A percentile compares a stretch with the other conserved stretches of the same genome.
These are phyloP conservation scores for rabbit (Oryctolagus cuniculus) DNA, from an alignment of 2,113 vertebrate genomes.

Conservation along the genomic window mOryCun1.1 NC_091453.1:102274001-102274500, in stretches of 20 bases:
- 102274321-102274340: constrained; percentile 49
- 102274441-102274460: constrained; percentile 17
- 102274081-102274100: constrained; percentile 37
- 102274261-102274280: constrained; percentile 72
- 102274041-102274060: constrained; percentile 74
- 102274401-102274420: constrained; percentile 22
- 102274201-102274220: constrained; percentile 72
- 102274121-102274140: constrained; percentile 39
- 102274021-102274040: constrained; percentile 62
- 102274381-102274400: constrained; percentile 49
- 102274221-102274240: constrained; percentile 67
- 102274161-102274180: constrained; percentile 73
- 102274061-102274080: constrained; percentile 72
- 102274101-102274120: constrained; percentile 60
- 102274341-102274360: constrained; percentile 54
- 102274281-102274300: constrained; percentile 52
- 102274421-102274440: constrained; percentile 22
- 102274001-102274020: constrained; percentile 71
- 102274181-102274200: constrained; percentile 64
- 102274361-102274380: constrained; percentile 42
- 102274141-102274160: constrained; percentile 58
- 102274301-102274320: constrained; percentile 3
- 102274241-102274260: constrained; percentile 56
- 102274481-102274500: constrained; percentile 35
- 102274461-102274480: not conserved